These are phyloP conservation scores for Rhizomys pruinosus DNA, from an alignment of 2,113 vertebrate species.

Conservation along the genomic window DNA sequence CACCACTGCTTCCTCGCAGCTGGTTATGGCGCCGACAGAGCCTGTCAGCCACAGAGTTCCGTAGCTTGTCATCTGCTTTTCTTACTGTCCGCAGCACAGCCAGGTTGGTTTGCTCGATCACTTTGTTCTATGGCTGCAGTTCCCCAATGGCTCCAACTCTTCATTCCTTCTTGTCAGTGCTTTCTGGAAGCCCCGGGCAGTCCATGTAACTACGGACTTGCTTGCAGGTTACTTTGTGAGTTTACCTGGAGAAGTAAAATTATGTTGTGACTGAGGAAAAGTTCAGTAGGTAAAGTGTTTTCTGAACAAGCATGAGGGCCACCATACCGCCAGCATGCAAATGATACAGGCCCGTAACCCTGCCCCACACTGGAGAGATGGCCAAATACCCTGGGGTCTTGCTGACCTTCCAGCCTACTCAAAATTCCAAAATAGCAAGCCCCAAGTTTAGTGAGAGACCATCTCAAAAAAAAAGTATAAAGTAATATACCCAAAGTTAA, in stretches of 20 bases:
- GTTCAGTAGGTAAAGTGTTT: background rate
- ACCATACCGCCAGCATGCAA: background rate
- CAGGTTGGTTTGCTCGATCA: background rate
- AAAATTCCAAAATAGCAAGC: background rate
- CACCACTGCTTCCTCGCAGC: background rate
- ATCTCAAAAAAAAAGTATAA: background rate
- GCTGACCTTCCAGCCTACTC: background rate
- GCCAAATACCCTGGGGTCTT: background rate
- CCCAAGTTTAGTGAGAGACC: no score
- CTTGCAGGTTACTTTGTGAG: background rate
- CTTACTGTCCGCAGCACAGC: background rate
- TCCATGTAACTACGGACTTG: conserved; percentile 37
- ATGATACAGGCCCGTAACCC: background rate
- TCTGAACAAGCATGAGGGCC: background rate
- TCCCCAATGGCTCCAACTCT: conserved; percentile 17
- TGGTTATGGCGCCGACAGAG: background rate
- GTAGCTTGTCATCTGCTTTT: background rate
- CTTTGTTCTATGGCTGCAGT: background rate
- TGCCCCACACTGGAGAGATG: background rate
- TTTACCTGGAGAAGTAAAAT: background rate
- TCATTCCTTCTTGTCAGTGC: background rate
- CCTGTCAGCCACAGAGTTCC: background rate
- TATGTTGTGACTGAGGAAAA: background rate
- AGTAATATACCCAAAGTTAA: background rate
- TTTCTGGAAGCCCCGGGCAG: background rate